Conservation (phyloP, 1,140 invertebrate genomes). For the Macrocentrus cingulum region DNA sequence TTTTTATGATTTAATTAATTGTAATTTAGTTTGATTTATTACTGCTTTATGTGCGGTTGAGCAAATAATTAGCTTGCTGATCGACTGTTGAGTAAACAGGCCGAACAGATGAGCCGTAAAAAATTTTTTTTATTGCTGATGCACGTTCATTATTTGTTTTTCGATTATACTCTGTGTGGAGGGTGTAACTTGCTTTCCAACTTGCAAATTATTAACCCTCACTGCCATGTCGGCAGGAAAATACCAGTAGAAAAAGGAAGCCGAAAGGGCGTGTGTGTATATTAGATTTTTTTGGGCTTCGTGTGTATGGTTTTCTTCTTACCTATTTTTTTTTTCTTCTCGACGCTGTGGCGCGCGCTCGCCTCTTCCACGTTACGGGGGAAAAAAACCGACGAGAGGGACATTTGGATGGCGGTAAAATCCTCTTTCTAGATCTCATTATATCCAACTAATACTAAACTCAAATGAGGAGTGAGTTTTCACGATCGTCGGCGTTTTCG, state of each 20-base stretch:
- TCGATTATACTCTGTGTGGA: slow-evolving; percentile 25
- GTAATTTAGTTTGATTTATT: too few species aligned
- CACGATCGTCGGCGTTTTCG: neutral
- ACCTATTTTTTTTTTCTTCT: too few species aligned
- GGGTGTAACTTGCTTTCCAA: slow-evolving; percentile 18
- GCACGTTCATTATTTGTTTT: slow-evolving; percentile 1
- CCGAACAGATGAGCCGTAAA: neutral
- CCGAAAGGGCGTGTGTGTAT: too few species aligned
- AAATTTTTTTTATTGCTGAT: slow-evolving; percentile 2
- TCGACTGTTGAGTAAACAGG: too few species aligned
- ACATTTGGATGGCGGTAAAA: slow-evolving; percentile 28
- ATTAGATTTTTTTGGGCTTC: too few species aligned
- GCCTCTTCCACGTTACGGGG: too few species aligned
- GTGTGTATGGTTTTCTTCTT: too few species aligned
- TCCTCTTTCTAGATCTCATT: slow-evolving; percentile 42
- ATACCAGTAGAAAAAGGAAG: neutral
- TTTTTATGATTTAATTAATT: too few species aligned
- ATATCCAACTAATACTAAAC: slow-evolving; percentile 47
- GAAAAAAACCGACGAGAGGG: slow-evolving; percentile 23
- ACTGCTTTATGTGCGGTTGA: too few species aligned
- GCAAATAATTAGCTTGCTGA: too few species aligned
- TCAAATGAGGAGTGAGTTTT: slow-evolving; percentile 40
- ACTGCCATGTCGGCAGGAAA: neutral
- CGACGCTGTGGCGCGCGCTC: too few species aligned
- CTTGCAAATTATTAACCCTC: slow-evolving; percentile 15